phyloP scores from a whole-genome alignment of 2,113 vertebrate species.

The Nothoprocta perdicaria region DNA sequence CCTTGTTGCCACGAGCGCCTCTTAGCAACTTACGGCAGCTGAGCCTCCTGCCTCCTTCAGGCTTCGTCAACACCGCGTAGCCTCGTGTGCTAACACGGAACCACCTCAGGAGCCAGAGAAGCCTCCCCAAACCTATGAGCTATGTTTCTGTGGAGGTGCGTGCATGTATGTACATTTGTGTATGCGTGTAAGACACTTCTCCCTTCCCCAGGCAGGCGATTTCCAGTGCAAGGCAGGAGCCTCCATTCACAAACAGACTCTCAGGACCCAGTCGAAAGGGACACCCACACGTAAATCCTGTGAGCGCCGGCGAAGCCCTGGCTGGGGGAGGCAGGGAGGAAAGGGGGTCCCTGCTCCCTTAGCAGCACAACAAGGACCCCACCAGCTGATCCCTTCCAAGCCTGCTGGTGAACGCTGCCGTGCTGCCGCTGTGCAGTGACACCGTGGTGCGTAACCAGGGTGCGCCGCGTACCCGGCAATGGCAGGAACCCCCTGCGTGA shows the following conservation, averaged over 20 bases:
- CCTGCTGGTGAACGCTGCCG: not conserved
- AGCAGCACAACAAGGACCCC: not conserved
- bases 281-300: not conserved
- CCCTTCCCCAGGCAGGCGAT: not conserved
- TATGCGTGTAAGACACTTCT: not conserved
- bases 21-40: slow-evolving; percentile 19
- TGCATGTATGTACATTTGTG: not conserved
- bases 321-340: not conserved
- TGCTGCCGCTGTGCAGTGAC: not conserved
- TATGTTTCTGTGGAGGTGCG: not conserved
- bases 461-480: not conserved
- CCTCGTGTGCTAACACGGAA: not conserved
- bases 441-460: not conserved
- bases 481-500: not conserved
- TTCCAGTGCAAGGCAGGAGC: not conserved
- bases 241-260: not conserved
- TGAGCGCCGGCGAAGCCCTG: not conserved
- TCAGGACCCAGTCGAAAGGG: not conserved
- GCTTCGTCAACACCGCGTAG: not conserved
- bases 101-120: slow-evolving; percentile 8
- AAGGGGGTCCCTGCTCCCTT: not conserved
- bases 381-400: not conserved
- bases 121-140: not conserved
- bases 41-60: slow-evolving; percentile 11
- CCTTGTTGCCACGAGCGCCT: not conserved